Evolutionary conservation across 2,797 vertebrate genomes (phyloP), one percentile per base, ranked within the genome.

Genomic region (Ptychadena robeensis): DNA sequence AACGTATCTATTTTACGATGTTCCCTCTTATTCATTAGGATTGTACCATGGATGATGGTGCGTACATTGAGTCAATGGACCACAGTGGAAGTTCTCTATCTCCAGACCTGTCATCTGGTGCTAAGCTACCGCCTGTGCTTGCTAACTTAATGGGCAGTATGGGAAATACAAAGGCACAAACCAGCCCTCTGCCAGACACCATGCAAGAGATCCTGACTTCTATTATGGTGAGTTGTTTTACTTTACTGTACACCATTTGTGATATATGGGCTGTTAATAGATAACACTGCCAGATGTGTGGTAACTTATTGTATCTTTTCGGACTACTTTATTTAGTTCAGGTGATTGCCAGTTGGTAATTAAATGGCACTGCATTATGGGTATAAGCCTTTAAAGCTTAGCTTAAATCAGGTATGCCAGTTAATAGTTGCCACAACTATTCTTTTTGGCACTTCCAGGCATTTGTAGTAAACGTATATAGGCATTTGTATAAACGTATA

Each of bases 131-230:
- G 0, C 96, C 96, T 0, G 96, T 98, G 31, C 89, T 99, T 10
- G 96, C 96, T 79, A 98, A 98, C 88, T 94, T 98, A 66, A 97
- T 98, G 94, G 96, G 92, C 48, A 98, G 96, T 88, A 91, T 98
- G 85, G 95, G 93, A 85, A 88, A 87, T 59, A 88, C 90, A 4
- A 94, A 88, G 89, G 88, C 88, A 37, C 91, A 14, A 48, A 88
- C 88, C 85, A 84, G 87, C 86, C 90, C 90, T 73, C 89, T 90
- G 74, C 89, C 93, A 0, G 91, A 86, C 83, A 98, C 97, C 0
- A 95, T 98, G 0, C 97, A 98, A 90, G 97, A 98, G 87, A 95
- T 98, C 85, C 95, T 98, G n/a, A 92, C 94, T 1, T 98, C 97
- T 71, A 96, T 98, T 83, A 98, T 98, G 96, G 96, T 98, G 90